Base-by-base conservation (phyloP, 2,888 invertebrate genomes). In the Melanostoma scalare region DNA sequence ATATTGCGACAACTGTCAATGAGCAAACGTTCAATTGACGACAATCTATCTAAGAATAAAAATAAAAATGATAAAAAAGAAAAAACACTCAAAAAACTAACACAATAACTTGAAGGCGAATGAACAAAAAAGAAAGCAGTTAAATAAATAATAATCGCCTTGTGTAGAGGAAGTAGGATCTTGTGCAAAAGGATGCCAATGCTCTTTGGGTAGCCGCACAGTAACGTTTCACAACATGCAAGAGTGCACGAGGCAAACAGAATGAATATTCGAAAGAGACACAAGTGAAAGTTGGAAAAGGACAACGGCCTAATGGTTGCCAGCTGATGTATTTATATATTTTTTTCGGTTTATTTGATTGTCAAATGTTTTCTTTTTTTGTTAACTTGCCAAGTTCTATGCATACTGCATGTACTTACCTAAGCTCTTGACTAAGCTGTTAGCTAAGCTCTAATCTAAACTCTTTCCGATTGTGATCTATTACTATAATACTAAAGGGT, bases 91-190 rank as follows among this genome's bases (percentile, higher is more conserved):
- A 20, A 20, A 20, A 20, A 72, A 63, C 55, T 53, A 40, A 52
- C 20, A 72, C 65, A 79, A 68, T 63, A 38, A 73, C 60, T 48
- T 67, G 50, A 46, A 73, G 78, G 58, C 35, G 53, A 73, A 50
- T 36, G 50, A 44, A 60, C 31, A 42, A 61, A 53, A 40, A 50
- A 46, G 56, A 78, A 69, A 58, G 38, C 38, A 53, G 56, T 36
- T 63, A 68, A 82, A 82, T 73, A 82, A 82, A 73, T 82, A 77
- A 73, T 73, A 72, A 68, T 63, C 56, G 61, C 42, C 35, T 33
- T 46, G 33, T 63, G 44, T 63, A 67, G 4, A 44, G 5, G 20
- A 52, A 61, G 42, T 40, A 56, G 60, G 58, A 50, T 63, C 55
- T 46, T 30, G 2, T 20, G 71, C 50, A 30, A 56, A 63, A 56